Percentiles rank a stretch among this genome's conserved stretches.
Conservation (phyloP, 2,797 vertebrate genomes). For the Liasis olivaceus region DNA sequence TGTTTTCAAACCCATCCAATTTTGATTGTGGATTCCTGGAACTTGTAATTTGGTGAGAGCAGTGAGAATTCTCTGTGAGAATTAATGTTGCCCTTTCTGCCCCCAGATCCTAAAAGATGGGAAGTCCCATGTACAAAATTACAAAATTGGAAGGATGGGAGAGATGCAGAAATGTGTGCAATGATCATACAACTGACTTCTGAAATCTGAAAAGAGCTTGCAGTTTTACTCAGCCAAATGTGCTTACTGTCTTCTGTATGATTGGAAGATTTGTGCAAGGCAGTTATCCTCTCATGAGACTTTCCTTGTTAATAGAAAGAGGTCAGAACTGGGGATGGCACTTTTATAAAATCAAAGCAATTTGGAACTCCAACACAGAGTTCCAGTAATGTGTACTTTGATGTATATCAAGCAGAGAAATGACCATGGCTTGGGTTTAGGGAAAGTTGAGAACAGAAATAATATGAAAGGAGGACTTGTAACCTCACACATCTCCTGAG, state of each 20-base stretch:
- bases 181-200: not conserved
- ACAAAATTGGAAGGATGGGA: not conserved
- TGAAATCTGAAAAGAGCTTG: not conserved
- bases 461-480: not conserved
- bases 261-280: not conserved
- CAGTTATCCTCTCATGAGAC: not conserved
- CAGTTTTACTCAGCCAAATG: not conserved
- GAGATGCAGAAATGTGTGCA: not conserved
- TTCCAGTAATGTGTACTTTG: not conserved
- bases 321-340: not conserved
- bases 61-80: not conserved
- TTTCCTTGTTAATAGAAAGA: not conserved
- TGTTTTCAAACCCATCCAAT: not conserved
- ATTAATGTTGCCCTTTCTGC: too few relatives aligned
- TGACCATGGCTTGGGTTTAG: not conserved
- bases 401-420: not conserved
- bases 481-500: too few relatives aligned
- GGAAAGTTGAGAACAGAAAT: not conserved
- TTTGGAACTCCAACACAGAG: not conserved
- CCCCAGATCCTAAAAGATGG: not conserved
- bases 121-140: too few relatives aligned
- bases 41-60: not conserved
- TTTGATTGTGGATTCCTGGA: not conserved
- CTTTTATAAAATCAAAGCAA: not conserved
- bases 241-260: too few relatives aligned